Conservation (phyloP, 2,888 invertebrate species). For the Apamea epomidion region DNA sequence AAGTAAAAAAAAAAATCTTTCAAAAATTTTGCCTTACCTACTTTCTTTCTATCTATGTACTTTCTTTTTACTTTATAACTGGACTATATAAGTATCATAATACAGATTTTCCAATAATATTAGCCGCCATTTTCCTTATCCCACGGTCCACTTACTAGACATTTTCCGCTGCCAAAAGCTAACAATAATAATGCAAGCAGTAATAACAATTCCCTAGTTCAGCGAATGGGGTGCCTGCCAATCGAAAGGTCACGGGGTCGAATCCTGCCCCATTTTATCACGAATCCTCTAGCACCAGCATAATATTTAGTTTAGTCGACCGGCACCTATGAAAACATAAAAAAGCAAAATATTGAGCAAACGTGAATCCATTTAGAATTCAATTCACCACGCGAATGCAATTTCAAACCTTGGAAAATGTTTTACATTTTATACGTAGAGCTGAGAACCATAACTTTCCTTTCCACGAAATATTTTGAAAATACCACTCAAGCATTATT, state of each 20-base stretch:
- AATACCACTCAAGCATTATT: constrained; percentile 28
- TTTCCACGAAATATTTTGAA: constrained; percentile 30
- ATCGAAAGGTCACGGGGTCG: constrained; percentile 55
- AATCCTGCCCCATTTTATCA: constrained; percentile 44
- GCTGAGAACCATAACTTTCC: constrained; percentile 20
- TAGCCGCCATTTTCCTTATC: constrained; percentile 17
- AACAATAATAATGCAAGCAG: constrained; percentile 45
- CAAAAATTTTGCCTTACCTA: neutral
- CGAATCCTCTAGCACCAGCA: constrained; percentile 8
- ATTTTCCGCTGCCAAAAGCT: constrained; percentile 30
- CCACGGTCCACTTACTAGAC: constrained; percentile 24
- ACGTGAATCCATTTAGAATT: constrained; percentile 16
- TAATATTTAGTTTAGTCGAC: constrained; percentile 31
- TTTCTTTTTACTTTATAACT: neutral
- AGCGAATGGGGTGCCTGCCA: constrained; percentile 38
- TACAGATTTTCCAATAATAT: constrained; percentile 4
- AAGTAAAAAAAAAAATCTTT: too few species aligned
- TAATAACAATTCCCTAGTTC: constrained; percentile 44
- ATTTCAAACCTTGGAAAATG: constrained; percentile 32
- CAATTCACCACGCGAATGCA: constrained; percentile 21
- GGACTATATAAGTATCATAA: constrained; percentile 1
- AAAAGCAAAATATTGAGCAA: constrained; percentile 16
- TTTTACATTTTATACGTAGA: constrained; percentile 36
- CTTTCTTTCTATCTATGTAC: neutral
- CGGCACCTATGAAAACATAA: constrained; percentile 10